These are phyloP conservation scores for Meleagris gallopavo DNA, from an alignment of 2,113 vertebrate genomes.

Conservation along the genomic window DNA sequence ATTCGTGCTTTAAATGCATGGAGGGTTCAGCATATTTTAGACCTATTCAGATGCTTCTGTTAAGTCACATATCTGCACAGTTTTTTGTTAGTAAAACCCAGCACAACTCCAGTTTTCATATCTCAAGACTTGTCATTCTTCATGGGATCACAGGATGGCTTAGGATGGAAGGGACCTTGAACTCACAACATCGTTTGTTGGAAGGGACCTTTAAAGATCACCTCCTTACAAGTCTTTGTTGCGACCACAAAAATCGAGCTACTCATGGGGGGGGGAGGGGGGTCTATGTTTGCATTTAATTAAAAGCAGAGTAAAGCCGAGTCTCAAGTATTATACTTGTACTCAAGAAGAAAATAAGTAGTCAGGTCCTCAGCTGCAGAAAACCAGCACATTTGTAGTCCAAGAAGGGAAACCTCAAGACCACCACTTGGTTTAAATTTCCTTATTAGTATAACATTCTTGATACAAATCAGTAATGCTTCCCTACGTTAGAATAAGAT, in stretches of 20 bases:
- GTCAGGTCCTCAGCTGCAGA: neutral
- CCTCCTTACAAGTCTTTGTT: too few species aligned
- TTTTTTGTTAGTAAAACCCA: neutral
- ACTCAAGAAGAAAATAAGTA: neutral
- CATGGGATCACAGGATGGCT: neutral
- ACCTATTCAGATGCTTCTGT: neutral
- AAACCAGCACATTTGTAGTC: rapidly evolving
- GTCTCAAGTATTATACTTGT: neutral
- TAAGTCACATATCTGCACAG: neutral
- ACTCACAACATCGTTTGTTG: too few species aligned
- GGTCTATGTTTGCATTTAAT: neutral
- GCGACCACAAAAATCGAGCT: too few species aligned
- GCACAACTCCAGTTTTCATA: neutral
- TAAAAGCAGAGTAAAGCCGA: neutral
- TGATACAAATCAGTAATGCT: neutral
- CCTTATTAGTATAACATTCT: rapidly evolving
- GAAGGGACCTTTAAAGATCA: too few species aligned
- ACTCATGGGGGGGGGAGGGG: neutral
- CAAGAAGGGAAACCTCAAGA: neutral
- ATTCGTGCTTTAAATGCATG: neutral
- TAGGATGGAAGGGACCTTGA: too few species aligned
- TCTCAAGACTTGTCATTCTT: neutral
- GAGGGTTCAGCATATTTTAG: neutral
- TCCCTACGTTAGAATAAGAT: neutral
- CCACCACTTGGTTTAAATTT: neutral